Conservation (phyloP, 30 jellyfish, hydroid and myxozoan genomes). For the Chironex yamaguchii region DNA sequence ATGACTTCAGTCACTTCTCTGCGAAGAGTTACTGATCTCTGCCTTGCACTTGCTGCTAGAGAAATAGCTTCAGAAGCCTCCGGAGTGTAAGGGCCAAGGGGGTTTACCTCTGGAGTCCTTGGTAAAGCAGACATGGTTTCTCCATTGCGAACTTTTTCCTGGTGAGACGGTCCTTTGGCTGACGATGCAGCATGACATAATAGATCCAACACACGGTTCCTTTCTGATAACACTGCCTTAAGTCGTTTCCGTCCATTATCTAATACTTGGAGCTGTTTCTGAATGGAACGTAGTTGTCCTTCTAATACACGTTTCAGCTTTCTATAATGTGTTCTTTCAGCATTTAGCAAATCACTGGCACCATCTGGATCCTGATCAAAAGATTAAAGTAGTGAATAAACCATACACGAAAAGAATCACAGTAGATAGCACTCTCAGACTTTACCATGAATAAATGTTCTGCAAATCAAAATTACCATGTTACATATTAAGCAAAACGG, state of each 20-base stretch:
- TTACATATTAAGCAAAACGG: too few relatives aligned
- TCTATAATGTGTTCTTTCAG: conserved; percentile 75
- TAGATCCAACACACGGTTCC: conserved; percentile 87
- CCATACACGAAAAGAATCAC: too few relatives aligned
- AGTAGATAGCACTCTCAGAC: too few relatives aligned
- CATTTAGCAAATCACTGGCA: conserved; percentile 81
- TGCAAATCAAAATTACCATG: too few relatives aligned
- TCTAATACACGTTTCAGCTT: conserved; percentile 84
- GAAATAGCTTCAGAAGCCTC: conserved; percentile 88
- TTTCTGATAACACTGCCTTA: conserved; percentile 82
- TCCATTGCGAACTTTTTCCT: not conserved
- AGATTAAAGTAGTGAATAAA: too few relatives aligned
- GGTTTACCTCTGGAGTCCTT: conserved; percentile 9
- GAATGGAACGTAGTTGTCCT: conserved; percentile 83
- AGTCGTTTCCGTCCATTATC: conserved; percentile 84
- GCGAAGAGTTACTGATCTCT: conserved; percentile 70
- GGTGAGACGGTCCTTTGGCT: not conserved
- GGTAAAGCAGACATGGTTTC: not conserved
- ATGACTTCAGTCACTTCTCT: conserved; percentile 75
- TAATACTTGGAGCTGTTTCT: conserved; percentile 82
- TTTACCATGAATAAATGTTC: too few relatives aligned
- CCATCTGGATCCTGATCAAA: conserved; percentile 80
- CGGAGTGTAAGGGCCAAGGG: conserved; percentile 92
- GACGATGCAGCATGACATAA: conserved; percentile 83
- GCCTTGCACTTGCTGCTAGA: conserved; percentile 83